Base-by-base conservation (phyloP, 1,140 invertebrate genomes). In the Hylaeus anthracinus region DNA sequence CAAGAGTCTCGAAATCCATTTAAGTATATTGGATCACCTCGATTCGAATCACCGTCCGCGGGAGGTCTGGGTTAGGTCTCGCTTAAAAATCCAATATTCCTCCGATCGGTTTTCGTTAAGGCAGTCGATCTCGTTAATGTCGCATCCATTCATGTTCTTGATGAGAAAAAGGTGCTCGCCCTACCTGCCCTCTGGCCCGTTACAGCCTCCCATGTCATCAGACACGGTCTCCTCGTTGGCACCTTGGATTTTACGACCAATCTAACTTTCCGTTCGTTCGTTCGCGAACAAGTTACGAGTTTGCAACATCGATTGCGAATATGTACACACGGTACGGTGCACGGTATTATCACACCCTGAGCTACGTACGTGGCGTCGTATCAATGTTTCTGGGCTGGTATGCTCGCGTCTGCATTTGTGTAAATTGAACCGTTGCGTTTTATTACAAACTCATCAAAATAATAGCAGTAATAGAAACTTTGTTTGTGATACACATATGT, bases 1-100 rank as follows among this genome's bases (percentile, higher is more conserved):
- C 56, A 67, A 78, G 67, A 82, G 72, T 75, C 45, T 75, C 45
- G 39, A 83, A 89, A 89, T 88, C 87, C 87, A 72, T 85, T 89
- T 89, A 89, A 81, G 82, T 60, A 86, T 89, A 89, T 89, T 89
- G 85, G 87, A 89, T 89, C 83, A 87, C 53, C 9, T 53, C 45
- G 37, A 9, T 12, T 58, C 73, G 63, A 76, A 64, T 45, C 56
- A 45, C 53, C 64, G 73, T 76, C 56, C 43, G 45, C 14, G 48
- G 70, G 73, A 58, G 78, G 53, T 64, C 58, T 48, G 48, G 14
- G n/a, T 81, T 71, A 74, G 74, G 53, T 58, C 53, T 48, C 60
- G 14, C 37, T 79, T 74, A 74, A 87, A 81, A 83, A 82, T 84
- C 66, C 79, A 86, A 86, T 87, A 84, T 86, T 79, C 79, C 64